Conservation (phyloP, 2,888 invertebrate species). For the Tenthredo mesomela region DNA sequence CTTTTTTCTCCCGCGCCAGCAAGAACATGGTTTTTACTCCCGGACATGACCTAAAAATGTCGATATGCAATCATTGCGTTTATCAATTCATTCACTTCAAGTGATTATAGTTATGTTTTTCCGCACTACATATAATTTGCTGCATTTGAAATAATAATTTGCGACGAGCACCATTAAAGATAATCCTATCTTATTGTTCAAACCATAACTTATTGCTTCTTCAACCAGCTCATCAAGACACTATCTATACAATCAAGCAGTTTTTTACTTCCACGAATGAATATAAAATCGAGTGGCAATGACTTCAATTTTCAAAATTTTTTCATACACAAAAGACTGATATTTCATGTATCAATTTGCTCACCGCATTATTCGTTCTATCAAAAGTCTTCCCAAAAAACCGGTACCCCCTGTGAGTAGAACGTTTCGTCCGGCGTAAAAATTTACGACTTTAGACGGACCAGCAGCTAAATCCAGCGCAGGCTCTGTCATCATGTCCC, state of each 20-base stretch:
- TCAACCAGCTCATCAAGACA: too few relatives aligned
- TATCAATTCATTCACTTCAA: background rate
- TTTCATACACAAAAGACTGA: background rate
- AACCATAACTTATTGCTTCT: too few relatives aligned
- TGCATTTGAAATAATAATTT: too few relatives aligned
- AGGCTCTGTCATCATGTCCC: conserved; percentile 54
- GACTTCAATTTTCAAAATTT: too few relatives aligned
- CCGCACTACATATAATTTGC: background rate
- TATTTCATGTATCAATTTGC: conserved; percentile 38
- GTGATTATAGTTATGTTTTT: background rate
- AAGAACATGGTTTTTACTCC: conserved; percentile 72
- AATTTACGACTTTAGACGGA: conserved; percentile 67
- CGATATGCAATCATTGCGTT: background rate
- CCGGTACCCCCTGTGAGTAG: conserved; percentile 75
- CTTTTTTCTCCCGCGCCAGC: conserved; percentile 74
- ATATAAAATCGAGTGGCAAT: background rate
- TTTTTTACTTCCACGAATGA: too few relatives aligned
- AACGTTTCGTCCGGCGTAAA: conserved; percentile 69
- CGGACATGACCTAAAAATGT: conserved; percentile 69
- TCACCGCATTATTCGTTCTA: conserved; percentile 76
- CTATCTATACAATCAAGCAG: too few relatives aligned
- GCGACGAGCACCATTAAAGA: too few relatives aligned
- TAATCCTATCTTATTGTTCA: too few relatives aligned
- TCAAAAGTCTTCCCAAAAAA: conserved; percentile 72
- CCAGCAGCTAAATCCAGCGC: background rate